A percentile compares a stretch with the other conserved stretches of the same genome.
These are phyloP conservation scores for Leptinotarsa peninsularis DNA, from an alignment of 2,888 invertebrate species.

Conservation along the genomic window DNA sequence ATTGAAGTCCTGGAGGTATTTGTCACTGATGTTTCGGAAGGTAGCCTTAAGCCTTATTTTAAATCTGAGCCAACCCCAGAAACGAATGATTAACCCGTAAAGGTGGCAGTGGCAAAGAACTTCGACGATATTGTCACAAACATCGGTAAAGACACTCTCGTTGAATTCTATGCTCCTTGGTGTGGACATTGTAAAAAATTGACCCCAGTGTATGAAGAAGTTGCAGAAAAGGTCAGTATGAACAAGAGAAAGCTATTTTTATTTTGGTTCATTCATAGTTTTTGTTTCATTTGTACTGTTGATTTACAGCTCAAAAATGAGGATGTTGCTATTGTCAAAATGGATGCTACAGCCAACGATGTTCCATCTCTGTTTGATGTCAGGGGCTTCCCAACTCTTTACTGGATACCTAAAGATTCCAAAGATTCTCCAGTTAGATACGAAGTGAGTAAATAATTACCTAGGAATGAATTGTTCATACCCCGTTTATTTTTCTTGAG, in stretches of 20 bases:
- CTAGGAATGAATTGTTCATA: background rate
- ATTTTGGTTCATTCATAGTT: background rate
- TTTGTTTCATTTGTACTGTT: conserved; percentile 25
- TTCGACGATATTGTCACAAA: conserved; percentile 94
- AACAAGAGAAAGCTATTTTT: too few relatives aligned
- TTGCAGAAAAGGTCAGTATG: conserved; percentile 80
- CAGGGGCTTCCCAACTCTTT: conserved; percentile 97
- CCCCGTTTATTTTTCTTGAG: background rate
- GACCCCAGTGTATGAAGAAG: conserved; percentile 92
- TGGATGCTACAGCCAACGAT: conserved; percentile 99
- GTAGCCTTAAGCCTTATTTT: conserved; percentile 88
- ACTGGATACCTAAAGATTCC: conserved; percentile 89
- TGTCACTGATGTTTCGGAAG: conserved; percentile 84
- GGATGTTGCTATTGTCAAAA: conserved; percentile 92
- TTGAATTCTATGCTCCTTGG: conserved; percentile 99
- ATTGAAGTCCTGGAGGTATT: conserved; percentile 88
- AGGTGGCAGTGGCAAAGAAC: conserved; percentile 95
- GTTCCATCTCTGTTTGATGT: conserved; percentile 93
- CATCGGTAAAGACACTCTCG: conserved; percentile 90
- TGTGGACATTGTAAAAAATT: conserved; percentile 99
- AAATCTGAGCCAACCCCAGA: conserved; percentile 96
- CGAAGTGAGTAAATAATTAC: conserved; percentile 72
- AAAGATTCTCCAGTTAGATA: conserved; percentile 86
- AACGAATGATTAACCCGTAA: conserved; percentile 84
- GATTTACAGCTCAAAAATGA: conserved; percentile 70